Evolutionary conservation across 2,113 vertebrate genomes (phyloP).

Genomic region (Semnopithecus entellus): DNA sequence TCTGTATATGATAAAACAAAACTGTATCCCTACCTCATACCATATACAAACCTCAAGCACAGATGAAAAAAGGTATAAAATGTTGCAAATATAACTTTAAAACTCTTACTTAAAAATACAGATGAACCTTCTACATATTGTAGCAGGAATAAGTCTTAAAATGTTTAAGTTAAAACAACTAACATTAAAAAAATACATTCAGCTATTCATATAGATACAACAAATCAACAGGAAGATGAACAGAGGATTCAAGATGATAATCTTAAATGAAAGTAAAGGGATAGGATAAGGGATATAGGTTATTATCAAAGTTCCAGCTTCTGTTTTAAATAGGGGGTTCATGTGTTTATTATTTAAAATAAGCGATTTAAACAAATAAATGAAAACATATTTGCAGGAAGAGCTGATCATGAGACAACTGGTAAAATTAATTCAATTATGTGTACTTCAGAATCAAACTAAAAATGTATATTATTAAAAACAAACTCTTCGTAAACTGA

Average conservation of each 20-base stretch:
- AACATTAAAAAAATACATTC: background rate
- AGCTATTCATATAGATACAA: background rate
- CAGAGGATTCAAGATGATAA: background rate
- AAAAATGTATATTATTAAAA: background rate
- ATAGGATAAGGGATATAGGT: background rate
- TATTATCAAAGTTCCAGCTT: slow-evolving; percentile 15
- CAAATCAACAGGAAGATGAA: background rate
- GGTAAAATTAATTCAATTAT: background rate
- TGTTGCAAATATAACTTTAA: background rate
- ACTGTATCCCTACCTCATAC: background rate
- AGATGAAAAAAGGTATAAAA: background rate
- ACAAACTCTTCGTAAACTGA: background rate
- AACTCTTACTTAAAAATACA: background rate
- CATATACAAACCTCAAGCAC: background rate
- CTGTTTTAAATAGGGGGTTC: background rate
- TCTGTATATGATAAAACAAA: background rate
- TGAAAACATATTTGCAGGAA: background rate
- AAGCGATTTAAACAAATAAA: background rate
- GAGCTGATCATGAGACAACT: background rate
- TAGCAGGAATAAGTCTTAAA: background rate
- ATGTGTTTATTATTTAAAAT: background rate
- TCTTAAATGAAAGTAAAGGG: background rate
- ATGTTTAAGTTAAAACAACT: background rate
- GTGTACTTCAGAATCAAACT: background rate
- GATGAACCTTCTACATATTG: background rate